Conservation (phyloP, 2,888 invertebrate species). For the Diadromus collaris region DNA sequence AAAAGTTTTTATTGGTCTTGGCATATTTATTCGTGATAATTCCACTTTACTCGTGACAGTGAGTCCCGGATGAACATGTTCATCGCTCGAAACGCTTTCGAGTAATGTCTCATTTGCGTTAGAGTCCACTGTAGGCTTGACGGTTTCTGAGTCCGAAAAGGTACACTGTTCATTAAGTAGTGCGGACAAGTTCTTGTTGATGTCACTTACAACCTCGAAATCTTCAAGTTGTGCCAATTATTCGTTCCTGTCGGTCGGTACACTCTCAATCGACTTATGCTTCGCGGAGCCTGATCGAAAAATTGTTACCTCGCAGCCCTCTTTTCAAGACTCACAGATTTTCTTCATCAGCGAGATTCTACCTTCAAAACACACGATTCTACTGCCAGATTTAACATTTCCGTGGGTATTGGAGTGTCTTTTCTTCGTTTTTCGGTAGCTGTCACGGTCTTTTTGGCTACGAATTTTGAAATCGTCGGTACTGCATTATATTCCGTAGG, state of each 20-base stretch:
- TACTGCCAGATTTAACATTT: not conserved
- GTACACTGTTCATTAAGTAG: too few relatives aligned
- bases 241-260: not conserved
- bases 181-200: not conserved
- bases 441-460: too few relatives aligned
- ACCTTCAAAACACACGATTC: not conserved
- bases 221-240: too few relatives aligned
- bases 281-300: not conserved
- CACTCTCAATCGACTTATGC: not conserved
- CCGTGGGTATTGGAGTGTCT: too few relatives aligned
- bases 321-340: not conserved
- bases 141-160: too few relatives aligned
- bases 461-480: too few relatives aligned
- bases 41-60: not conserved
- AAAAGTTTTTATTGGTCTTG: not conserved
- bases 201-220: not conserved
- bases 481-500: too few relatives aligned
- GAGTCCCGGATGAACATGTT: not conserved
- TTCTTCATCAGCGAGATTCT: not conserved
- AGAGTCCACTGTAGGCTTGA: too few relatives aligned
- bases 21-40: not conserved
- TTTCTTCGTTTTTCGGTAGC: too few relatives aligned
- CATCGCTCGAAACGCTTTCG: too few relatives aligned
- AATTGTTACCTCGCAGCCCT: constrained; percentile 5
- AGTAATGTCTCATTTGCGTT: too few relatives aligned